Percentiles rank a stretch among this genome's conserved stretches.
Conservation (phyloP, 2,797 vertebrate species). For the Chloroceryle inda region DNA sequence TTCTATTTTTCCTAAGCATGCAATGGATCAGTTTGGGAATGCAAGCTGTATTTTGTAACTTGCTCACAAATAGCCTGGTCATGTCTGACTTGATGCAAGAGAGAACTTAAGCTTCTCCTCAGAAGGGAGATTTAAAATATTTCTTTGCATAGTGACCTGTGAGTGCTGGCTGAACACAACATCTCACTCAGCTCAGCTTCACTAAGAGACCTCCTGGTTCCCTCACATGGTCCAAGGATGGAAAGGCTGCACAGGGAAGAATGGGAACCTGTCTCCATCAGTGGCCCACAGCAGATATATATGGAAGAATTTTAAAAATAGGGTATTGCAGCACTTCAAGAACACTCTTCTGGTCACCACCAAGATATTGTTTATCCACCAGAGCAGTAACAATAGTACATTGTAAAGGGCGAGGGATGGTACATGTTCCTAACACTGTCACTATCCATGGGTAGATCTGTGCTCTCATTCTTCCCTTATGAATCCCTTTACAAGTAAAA, state of each 20-base stretch:
- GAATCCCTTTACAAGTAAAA: neutral
- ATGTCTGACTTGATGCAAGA: neutral
- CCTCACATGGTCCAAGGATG: neutral
- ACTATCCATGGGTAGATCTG: accelerated
- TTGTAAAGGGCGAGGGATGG: neutral
- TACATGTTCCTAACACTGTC: neutral
- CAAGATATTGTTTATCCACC: neutral
- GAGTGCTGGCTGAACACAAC: neutral
- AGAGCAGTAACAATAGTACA: neutral
- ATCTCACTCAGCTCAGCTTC: neutral
- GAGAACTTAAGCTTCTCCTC: neutral
- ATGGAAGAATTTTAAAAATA: neutral
- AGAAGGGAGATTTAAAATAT: slow-evolving; percentile 6
- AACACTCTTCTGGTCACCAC: neutral
- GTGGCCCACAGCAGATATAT: neutral
- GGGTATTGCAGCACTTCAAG: neutral
- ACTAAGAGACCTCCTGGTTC: neutral
- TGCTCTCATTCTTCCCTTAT: neutral
- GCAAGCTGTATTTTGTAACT: slow-evolving; percentile 2
- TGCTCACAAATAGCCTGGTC: neutral
- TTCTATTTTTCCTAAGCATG: slow-evolving; percentile 16
- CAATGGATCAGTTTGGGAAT: neutral
- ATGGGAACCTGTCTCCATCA: neutral
- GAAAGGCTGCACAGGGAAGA: neutral
- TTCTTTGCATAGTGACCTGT: neutral